Evolutionary conservation across 2,113 vertebrate species (phyloP).

Genomic region (Machaerirhynchus nigripectus): DNA sequence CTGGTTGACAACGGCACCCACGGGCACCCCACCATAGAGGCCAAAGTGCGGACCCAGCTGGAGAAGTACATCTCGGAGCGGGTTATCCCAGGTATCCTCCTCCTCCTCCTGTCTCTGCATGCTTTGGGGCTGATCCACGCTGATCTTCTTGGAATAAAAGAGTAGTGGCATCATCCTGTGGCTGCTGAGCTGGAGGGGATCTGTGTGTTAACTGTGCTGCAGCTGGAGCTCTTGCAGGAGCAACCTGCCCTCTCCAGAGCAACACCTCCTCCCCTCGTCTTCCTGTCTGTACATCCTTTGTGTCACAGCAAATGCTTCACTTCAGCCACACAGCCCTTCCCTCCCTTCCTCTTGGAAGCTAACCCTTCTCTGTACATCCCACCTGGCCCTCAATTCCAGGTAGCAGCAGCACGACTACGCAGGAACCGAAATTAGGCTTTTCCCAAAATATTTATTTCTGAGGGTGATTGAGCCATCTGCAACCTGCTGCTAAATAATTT

Average conservation of each 20-base stretch:
- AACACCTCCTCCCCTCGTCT: no score
- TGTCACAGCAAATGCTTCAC: not conserved
- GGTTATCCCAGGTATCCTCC: constrained; percentile 68
- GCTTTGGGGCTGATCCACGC: not conserved
- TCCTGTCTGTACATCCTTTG: not conserved
- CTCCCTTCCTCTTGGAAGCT: not conserved
- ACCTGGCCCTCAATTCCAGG: not conserved
- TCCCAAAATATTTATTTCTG: not conserved
- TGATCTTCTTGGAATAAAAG: not conserved
- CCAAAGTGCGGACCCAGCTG: constrained; percentile 75
- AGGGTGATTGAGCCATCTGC: not conserved
- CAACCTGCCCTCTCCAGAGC: not conserved
- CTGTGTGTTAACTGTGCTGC: not conserved
- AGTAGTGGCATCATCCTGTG: not conserved
- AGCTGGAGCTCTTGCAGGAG: not conserved
- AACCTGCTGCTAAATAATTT: not conserved
- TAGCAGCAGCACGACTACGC: not conserved
- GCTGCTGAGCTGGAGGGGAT: not conserved
- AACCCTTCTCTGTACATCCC: not conserved
- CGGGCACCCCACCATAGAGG: constrained; percentile 63
- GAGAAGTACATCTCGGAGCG: constrained; percentile 79
- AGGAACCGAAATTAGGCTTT: not conserved
- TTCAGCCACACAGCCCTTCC: not conserved
- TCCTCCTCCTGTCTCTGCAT: not conserved
- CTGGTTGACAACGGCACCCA: constrained; percentile 79